Evolutionary conservation across 2,113 vertebrate genomes (phyloP).

Genomic region (Campylomormyrus tamandua): DNA sequence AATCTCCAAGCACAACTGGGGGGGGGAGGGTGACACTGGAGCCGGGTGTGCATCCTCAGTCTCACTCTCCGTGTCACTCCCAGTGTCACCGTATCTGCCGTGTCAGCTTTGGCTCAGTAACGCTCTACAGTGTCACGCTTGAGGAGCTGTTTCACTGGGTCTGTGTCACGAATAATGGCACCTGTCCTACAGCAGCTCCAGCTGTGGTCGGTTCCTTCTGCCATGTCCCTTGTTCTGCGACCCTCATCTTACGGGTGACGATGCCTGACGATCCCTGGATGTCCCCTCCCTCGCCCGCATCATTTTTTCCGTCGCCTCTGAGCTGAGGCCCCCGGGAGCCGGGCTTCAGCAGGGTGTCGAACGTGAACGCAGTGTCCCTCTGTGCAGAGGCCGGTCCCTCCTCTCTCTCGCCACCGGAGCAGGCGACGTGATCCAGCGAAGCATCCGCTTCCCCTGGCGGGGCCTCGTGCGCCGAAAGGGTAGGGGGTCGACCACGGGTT

Average conservation of each 20-base stretch:
- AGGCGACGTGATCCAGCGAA: not conserved
- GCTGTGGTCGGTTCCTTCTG: not conserved
- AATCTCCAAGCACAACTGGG: not conserved
- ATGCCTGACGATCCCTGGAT: not conserved
- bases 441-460: not conserved
- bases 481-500: not conserved
- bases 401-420: not conserved
- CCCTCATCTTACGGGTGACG: not conserved
- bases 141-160: not conserved
- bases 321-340: not conserved
- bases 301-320: not conserved
- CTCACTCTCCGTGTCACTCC: not conserved
- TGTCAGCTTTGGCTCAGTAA: not conserved
- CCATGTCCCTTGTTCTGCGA: not conserved
- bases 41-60: not conserved
- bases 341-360: not conserved
- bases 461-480: not conserved
- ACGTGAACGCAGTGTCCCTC: not conserved
- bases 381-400: not conserved
- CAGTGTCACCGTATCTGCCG: not conserved
- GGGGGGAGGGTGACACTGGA: not conserved
- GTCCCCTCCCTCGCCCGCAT: not conserved
- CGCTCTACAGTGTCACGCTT: not conserved
- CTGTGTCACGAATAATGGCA: not conserved
- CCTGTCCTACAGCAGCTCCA: not conserved